Evolutionary conservation across 2,888 invertebrate species (phyloP).

Genomic region (Psococerastis gibbosa): DNA sequence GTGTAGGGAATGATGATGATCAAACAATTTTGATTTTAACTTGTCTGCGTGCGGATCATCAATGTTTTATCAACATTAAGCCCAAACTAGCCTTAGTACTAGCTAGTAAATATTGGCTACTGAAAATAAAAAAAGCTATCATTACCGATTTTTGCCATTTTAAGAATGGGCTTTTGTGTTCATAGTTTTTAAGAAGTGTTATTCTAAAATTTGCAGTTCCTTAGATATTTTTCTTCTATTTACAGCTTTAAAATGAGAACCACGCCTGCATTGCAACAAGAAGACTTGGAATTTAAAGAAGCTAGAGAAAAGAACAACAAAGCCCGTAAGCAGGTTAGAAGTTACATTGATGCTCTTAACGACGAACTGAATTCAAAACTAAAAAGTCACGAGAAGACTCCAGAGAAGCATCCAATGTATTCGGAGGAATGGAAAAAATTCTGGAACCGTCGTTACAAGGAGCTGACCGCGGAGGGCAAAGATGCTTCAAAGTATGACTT

Average conservation of each 20-base stretch:
- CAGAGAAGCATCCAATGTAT: slow-evolving; percentile 74
- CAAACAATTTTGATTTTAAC: too few relatives aligned
- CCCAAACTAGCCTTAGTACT: too few relatives aligned
- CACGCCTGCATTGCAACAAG: not conserved
- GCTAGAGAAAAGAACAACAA: slow-evolving; percentile 30
- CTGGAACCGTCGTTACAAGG: slow-evolving; percentile 68
- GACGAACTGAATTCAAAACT: slow-evolving; percentile 24
- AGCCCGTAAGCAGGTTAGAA: slow-evolving; percentile 32
- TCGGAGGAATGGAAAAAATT: slow-evolving; percentile 81
- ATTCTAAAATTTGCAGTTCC: too few relatives aligned
- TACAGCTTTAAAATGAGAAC: not conserved
- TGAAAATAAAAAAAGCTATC: too few relatives aligned
- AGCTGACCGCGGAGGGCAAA: slow-evolving; percentile 41
- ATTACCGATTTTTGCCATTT: too few relatives aligned
- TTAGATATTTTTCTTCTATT: too few relatives aligned
- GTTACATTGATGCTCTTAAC: slow-evolving; percentile 22
- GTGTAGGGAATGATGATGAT: too few relatives aligned
- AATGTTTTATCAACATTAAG: too few relatives aligned
- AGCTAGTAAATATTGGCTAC: too few relatives aligned
- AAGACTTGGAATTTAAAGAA: not conserved
- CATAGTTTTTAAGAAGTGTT: too few relatives aligned
- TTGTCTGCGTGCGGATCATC: too few relatives aligned
- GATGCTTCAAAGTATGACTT: slow-evolving; percentile 67
- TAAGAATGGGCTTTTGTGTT: too few relatives aligned
- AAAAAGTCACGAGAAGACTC: slow-evolving; percentile 61